Evolutionary conservation across 2,797 vertebrate species (phyloP).

Genomic region (Acomys russatus): DNA sequence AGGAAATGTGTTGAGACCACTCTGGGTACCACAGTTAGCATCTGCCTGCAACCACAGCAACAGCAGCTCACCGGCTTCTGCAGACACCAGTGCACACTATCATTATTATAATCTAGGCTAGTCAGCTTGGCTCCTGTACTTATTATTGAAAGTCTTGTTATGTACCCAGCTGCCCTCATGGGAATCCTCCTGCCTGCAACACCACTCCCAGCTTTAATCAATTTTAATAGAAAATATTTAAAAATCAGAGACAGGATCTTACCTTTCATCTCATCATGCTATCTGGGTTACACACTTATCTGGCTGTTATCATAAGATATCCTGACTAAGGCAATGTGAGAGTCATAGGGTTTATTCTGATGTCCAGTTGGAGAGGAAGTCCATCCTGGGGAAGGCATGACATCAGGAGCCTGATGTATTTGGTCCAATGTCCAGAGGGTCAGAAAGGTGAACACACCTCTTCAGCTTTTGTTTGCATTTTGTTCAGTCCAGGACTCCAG

Average conservation of each 20-base stretch:
- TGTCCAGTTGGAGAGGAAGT: background rate
- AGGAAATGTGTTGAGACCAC: no score
- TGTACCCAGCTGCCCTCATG: background rate
- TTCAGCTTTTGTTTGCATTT: background rate
- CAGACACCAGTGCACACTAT: background rate
- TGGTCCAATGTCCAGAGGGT: no score
- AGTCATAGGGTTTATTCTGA: background rate
- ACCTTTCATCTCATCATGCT: conserved; percentile 6
- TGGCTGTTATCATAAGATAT: background rate
- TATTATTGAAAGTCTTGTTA: background rate
- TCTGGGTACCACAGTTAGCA: no score
- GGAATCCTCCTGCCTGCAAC: background rate
- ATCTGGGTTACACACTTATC: no score
- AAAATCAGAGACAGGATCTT: background rate
- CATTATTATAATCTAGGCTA: background rate
- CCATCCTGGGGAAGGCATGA: background rate
- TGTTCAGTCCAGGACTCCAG: background rate
- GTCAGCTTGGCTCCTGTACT: background rate
- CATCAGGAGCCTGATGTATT: no score
- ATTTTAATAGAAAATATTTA: no score
- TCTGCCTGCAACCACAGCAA: no score
- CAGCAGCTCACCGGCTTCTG: background rate
- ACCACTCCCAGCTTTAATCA: background rate
- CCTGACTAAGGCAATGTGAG: no score
- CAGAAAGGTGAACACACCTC: background rate